Base-by-base conservation (phyloP, 2,797 vertebrate genomes). In the Ctenosaura bakeri region DNA sequence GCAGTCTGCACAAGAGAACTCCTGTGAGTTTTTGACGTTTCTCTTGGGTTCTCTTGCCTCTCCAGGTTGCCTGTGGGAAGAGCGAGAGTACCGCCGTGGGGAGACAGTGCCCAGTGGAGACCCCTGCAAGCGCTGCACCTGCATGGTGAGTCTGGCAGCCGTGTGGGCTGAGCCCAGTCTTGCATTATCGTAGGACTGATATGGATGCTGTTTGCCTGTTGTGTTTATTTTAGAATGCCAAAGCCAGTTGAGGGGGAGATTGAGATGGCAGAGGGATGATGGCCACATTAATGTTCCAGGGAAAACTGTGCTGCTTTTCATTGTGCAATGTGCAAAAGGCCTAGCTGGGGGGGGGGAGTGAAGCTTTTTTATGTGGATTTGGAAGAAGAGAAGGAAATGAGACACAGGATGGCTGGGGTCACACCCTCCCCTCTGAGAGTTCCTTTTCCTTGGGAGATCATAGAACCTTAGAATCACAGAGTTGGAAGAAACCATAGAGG, bases 61-160 rank as follows among this genome's bases (percentile, higher is more conserved):
- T 86, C n/a, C 85, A 87, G 89, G 89, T 1, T 90, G 89, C 79
- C n/a, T 42, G 10, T 90, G 85, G 89, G 71, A 87, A 69, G 89
- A 85, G 6, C 79, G 12, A 0, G 89, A 90, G 56, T 87, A 83
- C 24, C 79, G 16, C 71, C 87, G 89, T 0, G 71, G 89, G 22
- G 85, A 87, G 2, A 1, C 10, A 0, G 79, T 87, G 56, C 79
- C 1, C n/a, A 69, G 24, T 24, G 24, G 26, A 16, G 89, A 90
- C 42, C 56, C 71, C 8, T 90, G 89, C 56, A 5, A 76, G 24
- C 56, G 0, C 24, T 90, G 89, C 79, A 14, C 3, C 16, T 90
- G 89, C 2, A 2, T 1, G 89, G 89, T 90, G 77, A 87, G 89
- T 76, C 78, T 66, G 38, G 52, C 66, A 22, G 4, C 32, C 1